phyloP scores from a whole-genome alignment of 2,113 vertebrate species.

The Nettapus auritus region DNA sequence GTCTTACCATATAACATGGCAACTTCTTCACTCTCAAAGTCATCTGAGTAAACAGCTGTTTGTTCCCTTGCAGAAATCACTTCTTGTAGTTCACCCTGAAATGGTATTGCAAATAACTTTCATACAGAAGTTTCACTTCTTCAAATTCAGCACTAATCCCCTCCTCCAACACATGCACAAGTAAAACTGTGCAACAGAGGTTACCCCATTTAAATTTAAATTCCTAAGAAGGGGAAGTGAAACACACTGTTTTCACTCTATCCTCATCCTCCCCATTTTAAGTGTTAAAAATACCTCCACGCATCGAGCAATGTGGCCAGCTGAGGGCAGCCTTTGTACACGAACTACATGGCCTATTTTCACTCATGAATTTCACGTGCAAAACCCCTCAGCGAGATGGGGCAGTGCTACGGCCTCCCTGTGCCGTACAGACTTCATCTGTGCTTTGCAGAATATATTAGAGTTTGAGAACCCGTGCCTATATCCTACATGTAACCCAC shows the following conservation, averaged over 20 bases:
- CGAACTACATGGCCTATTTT: not conserved
- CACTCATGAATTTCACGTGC: not conserved
- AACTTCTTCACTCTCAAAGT: constrained; percentile 85
- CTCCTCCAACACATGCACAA: rapidly evolving
- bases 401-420: not conserved
- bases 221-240: not conserved
- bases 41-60: constrained; percentile 79
- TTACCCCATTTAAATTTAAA: not conserved
- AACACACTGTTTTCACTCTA: not conserved
- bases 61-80: constrained; percentile 76
- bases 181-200: not conserved
- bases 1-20: constrained; percentile 44
- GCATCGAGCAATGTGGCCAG: not conserved
- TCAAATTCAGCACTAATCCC: not conserved
- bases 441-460: not conserved
- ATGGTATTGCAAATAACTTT: constrained; percentile 40
- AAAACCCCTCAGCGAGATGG: not conserved
- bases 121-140: not conserved
- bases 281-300: not conserved
- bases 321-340: not conserved
- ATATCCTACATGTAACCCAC: no score
- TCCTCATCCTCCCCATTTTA: not conserved
- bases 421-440: no score
- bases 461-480: no score
- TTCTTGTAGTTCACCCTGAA: constrained; percentile 85